These are phyloP conservation scores for Bombycilla garrulus DNA, from an alignment of 2,113 vertebrate genomes.

Conservation along the genomic window DNA sequence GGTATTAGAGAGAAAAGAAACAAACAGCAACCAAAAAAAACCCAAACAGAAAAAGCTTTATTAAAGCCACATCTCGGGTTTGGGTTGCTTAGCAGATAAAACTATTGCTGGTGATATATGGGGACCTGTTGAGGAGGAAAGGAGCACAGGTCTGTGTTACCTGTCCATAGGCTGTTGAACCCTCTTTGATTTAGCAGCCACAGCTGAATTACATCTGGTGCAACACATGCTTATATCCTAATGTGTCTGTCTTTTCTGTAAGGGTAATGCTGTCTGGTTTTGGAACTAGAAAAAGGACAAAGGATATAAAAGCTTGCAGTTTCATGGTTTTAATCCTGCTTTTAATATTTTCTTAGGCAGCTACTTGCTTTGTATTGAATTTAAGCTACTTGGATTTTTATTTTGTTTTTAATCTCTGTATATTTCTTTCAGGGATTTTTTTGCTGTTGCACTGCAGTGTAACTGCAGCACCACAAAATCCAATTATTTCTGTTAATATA, in stretches of 20 bases:
- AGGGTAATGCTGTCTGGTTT: not conserved
- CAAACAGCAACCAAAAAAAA: not conserved
- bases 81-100: not conserved
- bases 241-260: not conserved
- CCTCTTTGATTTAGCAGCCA: not conserved
- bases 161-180: not conserved
- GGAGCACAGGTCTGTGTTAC: not conserved
- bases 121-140: not conserved
- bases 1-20: not conserved
- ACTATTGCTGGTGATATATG: not conserved
- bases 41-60: not conserved
- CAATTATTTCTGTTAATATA: not conserved
- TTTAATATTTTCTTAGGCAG: not conserved
- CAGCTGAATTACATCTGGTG: not conserved
- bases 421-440: not conserved
- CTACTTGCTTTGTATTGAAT: not conserved
- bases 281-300: not conserved
- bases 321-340: not conserved
- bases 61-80: not conserved
- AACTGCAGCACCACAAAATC: not conserved
- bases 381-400: not conserved
- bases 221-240: not conserved
- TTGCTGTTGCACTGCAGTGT: not conserved
- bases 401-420: not conserved
- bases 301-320: not conserved